A percentile compares a stretch with the other conserved stretches of the same genome.
These are phyloP conservation scores for Fistularia commersonii DNA, from an alignment of 2,797 vertebrate genomes.

Conservation along the genomic window DNA sequence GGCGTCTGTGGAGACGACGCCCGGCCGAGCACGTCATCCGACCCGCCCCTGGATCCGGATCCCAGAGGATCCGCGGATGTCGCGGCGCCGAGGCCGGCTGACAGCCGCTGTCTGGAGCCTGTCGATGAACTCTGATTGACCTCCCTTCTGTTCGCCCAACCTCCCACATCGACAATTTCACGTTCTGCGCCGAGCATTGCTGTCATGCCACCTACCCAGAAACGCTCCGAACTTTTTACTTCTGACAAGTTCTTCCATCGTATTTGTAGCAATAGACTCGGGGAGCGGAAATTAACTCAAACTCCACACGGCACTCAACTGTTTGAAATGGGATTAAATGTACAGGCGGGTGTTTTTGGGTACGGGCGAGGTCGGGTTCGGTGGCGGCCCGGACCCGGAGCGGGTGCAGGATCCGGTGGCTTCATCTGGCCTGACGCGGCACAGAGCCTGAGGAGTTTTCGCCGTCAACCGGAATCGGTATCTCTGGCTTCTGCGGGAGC, in stretches of 20 bases:
- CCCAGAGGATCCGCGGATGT: conserved; percentile 49
- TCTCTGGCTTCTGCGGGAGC: no score
- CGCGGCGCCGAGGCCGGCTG: conserved; percentile 43
- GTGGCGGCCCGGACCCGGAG: no score
- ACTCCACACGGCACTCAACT: no score
- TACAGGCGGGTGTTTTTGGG: no score
- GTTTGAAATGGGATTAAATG: no score
- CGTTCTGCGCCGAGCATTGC: conserved; percentile 16
- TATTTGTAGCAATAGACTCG: neutral
- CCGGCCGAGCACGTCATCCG: conserved; percentile 64
- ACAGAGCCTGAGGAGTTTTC: no score
- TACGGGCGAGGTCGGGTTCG: no score
- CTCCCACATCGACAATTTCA: conserved; percentile 18
- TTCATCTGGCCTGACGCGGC: no score
- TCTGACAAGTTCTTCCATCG: neutral
- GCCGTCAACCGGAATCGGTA: no score
- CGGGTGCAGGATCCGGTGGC: no score
- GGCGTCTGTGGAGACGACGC: conserved; percentile 64
- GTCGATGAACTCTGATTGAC: conserved; percentile 51
- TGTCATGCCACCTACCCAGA: conserved; percentile 11
- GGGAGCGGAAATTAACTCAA: conserved; percentile 5
- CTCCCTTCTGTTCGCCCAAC: conserved; percentile 25
- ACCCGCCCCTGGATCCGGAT: conserved; percentile 57
- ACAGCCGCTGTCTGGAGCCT: conserved; percentile 41
- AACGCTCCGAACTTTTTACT: neutral